Percentiles rank a stretch among this genome's conserved stretches.
Conservation (phyloP, 2,113 vertebrate genomes). For the Chitala chitala region DNA sequence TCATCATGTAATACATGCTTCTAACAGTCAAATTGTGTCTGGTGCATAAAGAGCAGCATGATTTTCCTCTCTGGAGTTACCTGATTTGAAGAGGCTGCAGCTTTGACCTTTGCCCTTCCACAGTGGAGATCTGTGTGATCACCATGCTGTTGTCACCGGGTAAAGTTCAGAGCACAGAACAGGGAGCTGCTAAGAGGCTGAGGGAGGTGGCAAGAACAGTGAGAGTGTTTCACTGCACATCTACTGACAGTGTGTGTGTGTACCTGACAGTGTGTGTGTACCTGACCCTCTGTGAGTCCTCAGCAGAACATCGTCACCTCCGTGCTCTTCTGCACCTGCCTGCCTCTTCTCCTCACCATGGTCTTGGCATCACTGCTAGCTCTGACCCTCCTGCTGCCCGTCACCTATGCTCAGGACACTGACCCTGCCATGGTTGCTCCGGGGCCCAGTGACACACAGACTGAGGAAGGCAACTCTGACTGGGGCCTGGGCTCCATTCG, state of each 20-base stretch:
- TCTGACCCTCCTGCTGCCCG: constrained; percentile 52
- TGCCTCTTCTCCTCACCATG: constrained; percentile 36
- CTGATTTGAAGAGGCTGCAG: not conserved
- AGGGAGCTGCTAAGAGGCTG: constrained; percentile 10
- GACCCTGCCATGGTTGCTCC: constrained; percentile 19
- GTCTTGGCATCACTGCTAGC: constrained; percentile 41
- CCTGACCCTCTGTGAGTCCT: constrained; percentile 5
- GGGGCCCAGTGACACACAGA: not conserved
- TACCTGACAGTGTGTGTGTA: not conserved
- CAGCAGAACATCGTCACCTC: not conserved
- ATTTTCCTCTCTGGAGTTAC: not conserved
- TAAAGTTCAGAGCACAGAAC: constrained; percentile 51
- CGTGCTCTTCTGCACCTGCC: constrained; percentile 15
- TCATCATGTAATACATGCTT: too few species aligned
- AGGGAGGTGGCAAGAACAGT: too few species aligned
- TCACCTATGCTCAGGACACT: constrained; percentile 37
- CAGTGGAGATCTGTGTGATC: constrained; percentile 38
- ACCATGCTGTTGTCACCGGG: constrained; percentile 8
- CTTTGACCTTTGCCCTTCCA: constrained; percentile 56
- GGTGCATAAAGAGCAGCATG: not conserved
- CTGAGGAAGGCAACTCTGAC: constrained; percentile 45
- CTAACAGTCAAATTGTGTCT: not conserved
- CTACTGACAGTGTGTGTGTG: not conserved
- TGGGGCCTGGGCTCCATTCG: constrained; percentile 79
- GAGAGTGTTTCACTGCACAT: too few species aligned